Base-by-base conservation (phyloP, 2,797 vertebrate species). In the Emydoidea blandingii region DNA sequence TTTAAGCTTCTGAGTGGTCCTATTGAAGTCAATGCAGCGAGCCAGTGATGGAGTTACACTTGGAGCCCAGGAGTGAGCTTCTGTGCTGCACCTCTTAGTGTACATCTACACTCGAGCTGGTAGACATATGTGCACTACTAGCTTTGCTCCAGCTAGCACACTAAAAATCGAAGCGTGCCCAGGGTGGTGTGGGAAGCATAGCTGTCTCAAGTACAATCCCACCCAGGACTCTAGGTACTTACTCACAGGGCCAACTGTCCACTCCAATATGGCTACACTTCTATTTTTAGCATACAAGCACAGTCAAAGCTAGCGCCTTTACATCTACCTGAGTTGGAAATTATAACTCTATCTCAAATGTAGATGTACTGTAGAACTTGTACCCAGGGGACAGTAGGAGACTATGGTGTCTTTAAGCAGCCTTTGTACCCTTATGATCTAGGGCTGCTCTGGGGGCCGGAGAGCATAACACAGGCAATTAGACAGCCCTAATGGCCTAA, bases 341-440 rank as follows among this genome's bases (percentile, higher is more conserved):
- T 41, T 72, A 37, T 72, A 72, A 72, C 34, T 41, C 68, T 37
- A 72, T 21, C n/a, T 72, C 19, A 68, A 53, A 54, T 79, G 7
- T 15, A 81, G 29, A 83, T 8, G 0, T 3, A 12, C 23, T 2
- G 34, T 1, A 31, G 47, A 78, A 6, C 2, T 37, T 76, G 16
- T 18, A 81, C 1, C 4, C 41, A 78, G 2, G 49, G 2, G 1
- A 68, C 68, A 4, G 6, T 5, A 78, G 31, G 1, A 31, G 82
- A 21, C 2, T 72, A 2, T 47, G 31, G 85, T 3, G 41, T 0
- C 2, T 88, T 89, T 79, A 56, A 85, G 34, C 1, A 21, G n/a
- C 16, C 34, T 59, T 59, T 59, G 57, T 31, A 34, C 11, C n/a
- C 0, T 0, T 41, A 83, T 31, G 4, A 49, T 78, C 44, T 85